Evolutionary conservation across 2,888 invertebrate species (phyloP), one percentile per base, ranked within the genome.

Genomic region (Cephalotes varians): DNA sequence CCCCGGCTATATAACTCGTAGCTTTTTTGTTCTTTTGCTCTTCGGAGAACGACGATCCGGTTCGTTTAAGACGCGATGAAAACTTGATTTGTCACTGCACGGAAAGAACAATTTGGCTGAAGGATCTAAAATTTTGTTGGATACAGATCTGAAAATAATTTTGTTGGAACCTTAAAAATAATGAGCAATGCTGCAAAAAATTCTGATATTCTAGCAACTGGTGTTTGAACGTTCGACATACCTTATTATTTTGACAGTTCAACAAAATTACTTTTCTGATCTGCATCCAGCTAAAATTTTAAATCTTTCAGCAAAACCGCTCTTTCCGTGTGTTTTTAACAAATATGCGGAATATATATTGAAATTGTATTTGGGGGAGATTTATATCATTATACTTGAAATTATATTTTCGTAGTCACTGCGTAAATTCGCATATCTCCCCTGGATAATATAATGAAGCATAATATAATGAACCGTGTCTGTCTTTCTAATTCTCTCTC

Each of bases 1-100:
- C 69, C 21, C n/a, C 47, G 25, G n/a, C 47, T 74, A 25, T 10
- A 47, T 58, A 60, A 47, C 21, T 69, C 72, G 58, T 18, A 18
- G 7, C 6, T 9, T 31, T 7, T 58, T 37, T 47, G 44, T 25
- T 49, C n/a, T 47, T 64, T 62, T 49, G 34, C 49, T n/a, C 7
- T n/a, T 34, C 51, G 37, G 49, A 37, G 25, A 12, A 37, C 34
- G 56, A 71, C 12, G 25, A 25, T 21, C 25, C 10, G 9, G 25
- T 15, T n/a, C 28, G 6, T 28, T 21, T 31, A 5, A 54, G 10
- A 54, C 37, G 1, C 28, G 6, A n/a, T 5, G 10, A 1, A 54
- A n/a, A 69, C 28, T 54, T 9, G 37, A n/a, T 12, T 25, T 21
- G 18, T 9, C 12, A n/a, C 1, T 37, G 1, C 31, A n/a, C n/a